Evolutionary conservation across 2,113 vertebrate species (phyloP), one percentile per base, ranked within the genome.

Genomic region (Stictonetta naevosa): DNA sequence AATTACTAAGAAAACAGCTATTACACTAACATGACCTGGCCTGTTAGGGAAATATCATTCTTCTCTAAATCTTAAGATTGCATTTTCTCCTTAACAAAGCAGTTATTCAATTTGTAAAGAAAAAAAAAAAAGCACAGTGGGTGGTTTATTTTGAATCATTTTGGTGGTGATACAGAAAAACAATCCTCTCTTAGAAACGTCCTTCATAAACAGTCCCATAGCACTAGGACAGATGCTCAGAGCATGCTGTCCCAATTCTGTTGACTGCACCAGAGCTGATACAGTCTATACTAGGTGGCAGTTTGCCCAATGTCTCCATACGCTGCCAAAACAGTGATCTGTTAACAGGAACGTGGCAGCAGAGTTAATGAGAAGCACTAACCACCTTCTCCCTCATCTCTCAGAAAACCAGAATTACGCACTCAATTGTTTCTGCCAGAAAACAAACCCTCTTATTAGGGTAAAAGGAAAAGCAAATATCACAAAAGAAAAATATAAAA

Each of bases 401-500:
- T 86, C 89, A 90, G 55, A 78, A 95, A 93, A 92, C 78, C 72
- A 96, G 93, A 97, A 97, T 96, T 97, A 96, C 94, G 93, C 90
- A 95, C 92, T 96, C 94, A 85, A 59, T 67, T 90, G 69, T 95
- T 94, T 93, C 82, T 95, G 56, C 83, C 92, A 74, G 84, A 92
- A 96, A 97, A 83, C 20, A 96, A 95, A 84, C 73, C 97, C 97
- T 97, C 96, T 85, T 81, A 96, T 96, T 78, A 96, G 96, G 97
- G 97, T 63, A 95, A 96, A 97, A 91, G 59, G 82, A 90, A 96
- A 97, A 53, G 21, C 34, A 69, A 81, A 87, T 82, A 77, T 95
- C 88, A 94, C 83, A 94, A 96, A 97, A 96, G 78, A 94, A 97
- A 96, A 97, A 84, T 94, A 96, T 72, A 97, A 97, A 97, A 93